These are phyloP conservation scores for Rambutsinella grinnellia DNA, from an alignment of 2,888 invertebrate species.

Conservation along the genomic window DNA sequence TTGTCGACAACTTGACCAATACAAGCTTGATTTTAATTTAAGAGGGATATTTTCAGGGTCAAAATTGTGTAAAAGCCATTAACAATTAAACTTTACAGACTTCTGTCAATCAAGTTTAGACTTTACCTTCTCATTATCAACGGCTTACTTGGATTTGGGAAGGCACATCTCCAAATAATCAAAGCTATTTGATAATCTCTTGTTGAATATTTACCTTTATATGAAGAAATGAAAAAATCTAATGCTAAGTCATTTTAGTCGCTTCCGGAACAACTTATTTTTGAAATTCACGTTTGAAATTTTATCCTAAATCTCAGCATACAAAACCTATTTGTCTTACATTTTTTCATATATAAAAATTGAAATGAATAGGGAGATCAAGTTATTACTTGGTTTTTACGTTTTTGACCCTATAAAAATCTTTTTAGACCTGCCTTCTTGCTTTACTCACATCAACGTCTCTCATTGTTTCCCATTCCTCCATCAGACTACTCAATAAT, in stretches of 20 bases:
- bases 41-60: too few relatives aligned
- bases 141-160: too few relatives aligned
- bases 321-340: neutral
- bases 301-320: neutral
- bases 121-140: neutral
- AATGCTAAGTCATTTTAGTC: neutral
- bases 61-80: neutral
- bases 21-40: too few relatives aligned
- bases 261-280: neutral
- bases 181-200: too few relatives aligned
- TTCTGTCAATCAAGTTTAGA: slow-evolving; percentile 15
- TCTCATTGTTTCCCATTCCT: neutral
- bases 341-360: neutral
- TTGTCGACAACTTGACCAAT: too few relatives aligned
- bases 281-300: too few relatives aligned
- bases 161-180: too few relatives aligned
- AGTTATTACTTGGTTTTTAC: neutral
- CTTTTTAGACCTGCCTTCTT: neutral
- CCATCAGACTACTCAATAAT: neutral
- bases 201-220: too few relatives aligned
- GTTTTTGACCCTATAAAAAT: neutral
- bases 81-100: slow-evolving; percentile 2
- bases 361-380: neutral
- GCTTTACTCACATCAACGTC: neutral
- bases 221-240: too few relatives aligned